Conservation (phyloP, 2,888 invertebrate genomes). For the Drosophila mettleri region DNA sequence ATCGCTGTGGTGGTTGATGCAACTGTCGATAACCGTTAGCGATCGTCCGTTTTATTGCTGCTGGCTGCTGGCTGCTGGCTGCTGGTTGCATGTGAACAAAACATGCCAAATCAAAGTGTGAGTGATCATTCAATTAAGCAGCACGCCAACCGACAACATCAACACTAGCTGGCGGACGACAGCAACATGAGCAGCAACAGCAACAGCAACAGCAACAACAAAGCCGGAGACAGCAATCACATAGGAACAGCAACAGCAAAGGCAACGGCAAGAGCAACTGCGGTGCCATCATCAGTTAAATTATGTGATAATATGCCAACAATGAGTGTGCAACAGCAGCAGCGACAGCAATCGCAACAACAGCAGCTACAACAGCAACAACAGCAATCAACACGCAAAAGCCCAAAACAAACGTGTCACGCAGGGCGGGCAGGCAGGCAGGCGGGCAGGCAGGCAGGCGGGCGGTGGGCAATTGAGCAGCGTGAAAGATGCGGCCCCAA, state of each 20-base stretch:
- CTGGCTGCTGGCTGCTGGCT: constrained; percentile 1
- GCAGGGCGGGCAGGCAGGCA: constrained; percentile 21
- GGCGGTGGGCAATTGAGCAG: constrained; percentile 46
- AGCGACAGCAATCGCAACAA: constrained; percentile 39
- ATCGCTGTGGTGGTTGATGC: constrained; percentile 53
- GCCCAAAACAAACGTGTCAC: constrained; percentile 77
- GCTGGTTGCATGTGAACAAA: constrained; percentile 70
- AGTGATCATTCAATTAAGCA: constrained; percentile 80
- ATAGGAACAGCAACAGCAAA: constrained; percentile 52
- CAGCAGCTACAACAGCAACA: constrained; percentile 30
- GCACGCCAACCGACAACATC: constrained; percentile 69
- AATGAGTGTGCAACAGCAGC: constrained; percentile 78
- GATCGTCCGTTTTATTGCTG: constrained; percentile 37
- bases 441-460: constrained; percentile 6
- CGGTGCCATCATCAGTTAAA: constrained; percentile 81
- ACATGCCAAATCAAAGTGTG: constrained; percentile 78
- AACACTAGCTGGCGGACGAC: neutral
- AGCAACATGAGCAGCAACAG: constrained; percentile 20
- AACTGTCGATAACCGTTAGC: constrained; percentile 76
- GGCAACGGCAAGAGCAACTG: constrained; percentile 36
- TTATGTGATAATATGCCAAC: constrained; percentile 82
- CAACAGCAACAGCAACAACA: constrained; percentile 29
- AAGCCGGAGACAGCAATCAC: constrained; percentile 58
- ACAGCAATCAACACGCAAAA: constrained; percentile 78
- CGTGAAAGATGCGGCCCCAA: constrained; percentile 63